Conservation (phyloP, 2,113 vertebrate genomes). For the Sitta europaea region DNA sequence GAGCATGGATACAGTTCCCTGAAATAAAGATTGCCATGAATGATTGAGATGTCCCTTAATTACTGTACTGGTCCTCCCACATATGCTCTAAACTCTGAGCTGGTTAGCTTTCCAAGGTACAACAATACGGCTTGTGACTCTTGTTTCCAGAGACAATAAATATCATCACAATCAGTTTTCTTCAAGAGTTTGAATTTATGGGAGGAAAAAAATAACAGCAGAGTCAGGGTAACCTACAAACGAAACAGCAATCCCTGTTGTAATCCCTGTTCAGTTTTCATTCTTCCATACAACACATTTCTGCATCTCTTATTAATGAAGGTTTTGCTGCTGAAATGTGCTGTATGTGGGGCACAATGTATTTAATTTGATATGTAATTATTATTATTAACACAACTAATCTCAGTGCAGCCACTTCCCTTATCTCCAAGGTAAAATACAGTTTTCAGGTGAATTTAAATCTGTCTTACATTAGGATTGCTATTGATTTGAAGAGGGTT, state of each 20-base stretch:
- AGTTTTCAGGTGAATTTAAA: conserved; percentile 3
- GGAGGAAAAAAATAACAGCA: neutral
- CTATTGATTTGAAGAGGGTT: conserved; percentile 14
- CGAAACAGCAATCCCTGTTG: neutral
- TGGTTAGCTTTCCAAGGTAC: conserved; percentile 1
- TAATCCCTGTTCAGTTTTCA: neutral
- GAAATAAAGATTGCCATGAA: neutral
- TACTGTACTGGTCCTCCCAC: neutral
- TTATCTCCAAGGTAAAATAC: neutral
- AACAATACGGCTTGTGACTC: neutral
- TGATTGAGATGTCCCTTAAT: neutral
- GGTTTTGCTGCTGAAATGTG: neutral
- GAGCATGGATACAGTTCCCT: neutral
- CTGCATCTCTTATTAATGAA: conserved; percentile 8
- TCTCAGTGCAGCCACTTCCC: neutral
- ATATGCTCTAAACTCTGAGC: neutral
- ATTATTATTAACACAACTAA: neutral
- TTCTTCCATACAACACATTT: neutral
- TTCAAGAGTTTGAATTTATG: neutral
- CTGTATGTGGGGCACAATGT: neutral
- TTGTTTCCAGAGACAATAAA: neutral
- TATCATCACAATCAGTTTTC: neutral
- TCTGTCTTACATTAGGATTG: neutral
- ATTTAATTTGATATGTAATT: neutral
- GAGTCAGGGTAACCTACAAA: neutral